A percentile compares a stretch with the other conserved stretches of the same genome.
phyloP scores from a whole-genome alignment of 2,888 invertebrate species.

The Geotrupes spiniger region DNA sequence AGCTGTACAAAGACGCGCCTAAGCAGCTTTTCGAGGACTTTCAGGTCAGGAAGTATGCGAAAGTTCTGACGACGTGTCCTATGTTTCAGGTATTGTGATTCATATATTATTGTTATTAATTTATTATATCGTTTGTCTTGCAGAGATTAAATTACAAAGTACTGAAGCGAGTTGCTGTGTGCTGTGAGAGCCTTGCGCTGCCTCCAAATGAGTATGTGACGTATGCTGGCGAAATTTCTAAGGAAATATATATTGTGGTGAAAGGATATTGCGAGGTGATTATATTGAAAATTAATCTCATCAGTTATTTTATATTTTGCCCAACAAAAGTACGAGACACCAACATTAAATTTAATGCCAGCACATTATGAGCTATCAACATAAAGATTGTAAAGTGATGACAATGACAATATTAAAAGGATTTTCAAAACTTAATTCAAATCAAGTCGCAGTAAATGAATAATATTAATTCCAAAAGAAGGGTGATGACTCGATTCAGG shows the following conservation, averaged over 20 bases:
- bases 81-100: constrained; percentile 30
- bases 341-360: too few species aligned
- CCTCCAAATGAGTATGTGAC: constrained; percentile 30
- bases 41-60: constrained; percentile 25
- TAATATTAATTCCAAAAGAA: too few species aligned
- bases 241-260: constrained; percentile 30
- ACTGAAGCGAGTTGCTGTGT: constrained; percentile 20
- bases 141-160: constrained; percentile 13
- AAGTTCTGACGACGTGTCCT: constrained; percentile 22
- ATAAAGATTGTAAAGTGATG: too few species aligned
- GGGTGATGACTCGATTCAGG: too few species aligned
- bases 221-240: constrained; percentile 30
- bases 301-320: too few species aligned
- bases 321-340: too few species aligned
- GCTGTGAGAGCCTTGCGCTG: constrained; percentile 22
- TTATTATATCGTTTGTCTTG: constrained; percentile 1
- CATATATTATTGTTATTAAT: too few species aligned
- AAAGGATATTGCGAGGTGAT: constrained; percentile 31
- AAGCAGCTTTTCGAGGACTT: constrained; percentile 27
- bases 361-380: too few species aligned
- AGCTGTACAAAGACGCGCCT: constrained; percentile 27
- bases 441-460: too few species aligned
- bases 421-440: too few species aligned
- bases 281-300: too few species aligned
- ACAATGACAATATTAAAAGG: too few species aligned